Evolutionary conservation across 2,797 vertebrate species (phyloP).

Genomic region (Enteromius treurensis): DNA sequence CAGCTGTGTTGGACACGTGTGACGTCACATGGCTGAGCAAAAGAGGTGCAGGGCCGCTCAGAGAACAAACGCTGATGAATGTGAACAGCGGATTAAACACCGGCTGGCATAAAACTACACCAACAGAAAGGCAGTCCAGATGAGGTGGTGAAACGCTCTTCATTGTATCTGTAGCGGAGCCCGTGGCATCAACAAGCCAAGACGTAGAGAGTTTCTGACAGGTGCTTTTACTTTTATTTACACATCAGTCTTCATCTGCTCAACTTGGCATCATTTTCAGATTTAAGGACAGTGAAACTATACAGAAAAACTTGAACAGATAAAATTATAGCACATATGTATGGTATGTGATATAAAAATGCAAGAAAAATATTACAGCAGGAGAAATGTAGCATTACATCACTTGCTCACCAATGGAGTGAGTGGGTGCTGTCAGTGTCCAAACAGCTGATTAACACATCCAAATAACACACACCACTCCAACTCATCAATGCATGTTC

Average conservation of each 20-base stretch:
- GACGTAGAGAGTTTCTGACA: not conserved
- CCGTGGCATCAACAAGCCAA: not conserved
- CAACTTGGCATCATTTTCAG: not conserved
- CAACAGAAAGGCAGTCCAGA: not conserved
- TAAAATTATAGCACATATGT: not conserved
- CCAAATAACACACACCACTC: not conserved
- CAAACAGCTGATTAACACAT: not conserved
- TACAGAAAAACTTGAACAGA: not conserved
- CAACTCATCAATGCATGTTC: not conserved
- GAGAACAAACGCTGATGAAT: slow-evolving; percentile 25
- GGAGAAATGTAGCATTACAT: not conserved
- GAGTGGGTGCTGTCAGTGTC: not conserved
- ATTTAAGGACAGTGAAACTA: not conserved
- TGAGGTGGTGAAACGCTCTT: not conserved
- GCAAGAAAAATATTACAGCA: not conserved
- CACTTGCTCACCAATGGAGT: not conserved
- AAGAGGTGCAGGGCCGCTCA: slow-evolving; percentile 10
- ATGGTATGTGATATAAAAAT: not conserved
- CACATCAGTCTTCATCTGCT: not conserved
- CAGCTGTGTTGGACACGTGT: slow-evolving; percentile 38
- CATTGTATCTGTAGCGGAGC: not conserved
- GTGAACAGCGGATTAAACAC: slow-evolving; percentile 10
- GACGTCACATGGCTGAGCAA: slow-evolving; percentile 35
- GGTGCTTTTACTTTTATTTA: not conserved
- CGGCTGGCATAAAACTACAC: slow-evolving; percentile 2